These are phyloP conservation scores for Tapirus indicus DNA, from an alignment of 2,797 vertebrate genomes.

Conservation along the genomic window DNA sequence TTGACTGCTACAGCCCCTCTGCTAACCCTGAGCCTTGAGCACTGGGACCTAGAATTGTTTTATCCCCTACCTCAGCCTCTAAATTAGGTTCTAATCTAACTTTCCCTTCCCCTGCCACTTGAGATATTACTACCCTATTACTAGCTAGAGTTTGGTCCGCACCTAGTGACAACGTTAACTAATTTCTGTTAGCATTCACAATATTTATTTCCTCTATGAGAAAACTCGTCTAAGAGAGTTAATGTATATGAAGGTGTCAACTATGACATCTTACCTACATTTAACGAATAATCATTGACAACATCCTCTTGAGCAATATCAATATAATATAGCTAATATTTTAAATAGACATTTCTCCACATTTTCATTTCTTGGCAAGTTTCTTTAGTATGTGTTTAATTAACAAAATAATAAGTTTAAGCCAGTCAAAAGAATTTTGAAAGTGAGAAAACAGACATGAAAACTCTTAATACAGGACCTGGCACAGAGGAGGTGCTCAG, in stretches of 20 bases:
- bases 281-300: background rate
- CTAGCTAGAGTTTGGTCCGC: background rate
- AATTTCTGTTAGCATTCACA: background rate
- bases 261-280: background rate
- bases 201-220: background rate
- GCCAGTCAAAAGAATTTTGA: background rate
- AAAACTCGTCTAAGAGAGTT: background rate
- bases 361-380: background rate
- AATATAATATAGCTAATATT: background rate
- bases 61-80: background rate
- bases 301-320: background rate
- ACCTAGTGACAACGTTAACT: background rate
- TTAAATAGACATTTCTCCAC: background rate
- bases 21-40: background rate
- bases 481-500: background rate
- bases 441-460: slow-evolving; percentile 2
- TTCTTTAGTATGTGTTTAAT: background rate
- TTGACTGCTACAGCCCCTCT: background rate
- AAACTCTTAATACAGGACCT: background rate
- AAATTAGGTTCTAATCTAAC: background rate
- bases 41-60: background rate
- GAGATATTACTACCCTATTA: background rate
- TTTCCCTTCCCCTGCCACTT: background rate
- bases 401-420: background rate
- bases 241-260: background rate